phyloP scores from a whole-genome alignment of 2,113 vertebrate species.

The Cyanoramphus novaezelandiae region DNA sequence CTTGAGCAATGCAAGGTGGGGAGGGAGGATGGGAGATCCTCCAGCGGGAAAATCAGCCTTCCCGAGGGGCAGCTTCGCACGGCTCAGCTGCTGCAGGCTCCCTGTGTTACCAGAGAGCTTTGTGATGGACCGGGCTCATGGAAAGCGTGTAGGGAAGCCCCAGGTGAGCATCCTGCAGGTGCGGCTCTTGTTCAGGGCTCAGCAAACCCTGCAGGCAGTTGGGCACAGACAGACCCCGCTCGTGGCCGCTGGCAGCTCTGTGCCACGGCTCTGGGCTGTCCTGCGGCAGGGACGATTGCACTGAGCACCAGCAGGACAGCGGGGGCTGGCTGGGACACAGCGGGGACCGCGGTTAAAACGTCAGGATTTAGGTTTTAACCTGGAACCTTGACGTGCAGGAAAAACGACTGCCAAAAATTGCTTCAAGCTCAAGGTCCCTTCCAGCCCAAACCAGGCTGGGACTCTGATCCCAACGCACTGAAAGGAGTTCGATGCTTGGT shows the following conservation, averaged over 20 bases:
- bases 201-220: background rate
- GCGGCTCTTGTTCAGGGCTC: background rate
- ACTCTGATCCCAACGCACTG: background rate
- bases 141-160: fast-evolving
- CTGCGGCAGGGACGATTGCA: background rate
- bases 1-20: fast-evolving
- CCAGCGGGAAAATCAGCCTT: background rate
- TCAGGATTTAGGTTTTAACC: fast-evolving
- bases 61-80: background rate
- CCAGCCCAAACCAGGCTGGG: background rate
- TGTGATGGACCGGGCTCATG: background rate
- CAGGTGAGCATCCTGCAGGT: background rate
- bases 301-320: background rate
- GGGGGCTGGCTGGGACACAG: background rate
- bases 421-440: background rate
- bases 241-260: fast-evolving
- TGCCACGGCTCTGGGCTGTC: background rate
- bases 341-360: background rate
- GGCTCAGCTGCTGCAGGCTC: background rate
- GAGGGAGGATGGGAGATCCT: background rate
- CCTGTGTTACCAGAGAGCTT: background rate
- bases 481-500: fast-evolving
- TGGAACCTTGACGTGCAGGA: background rate
- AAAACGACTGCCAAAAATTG: background rate
- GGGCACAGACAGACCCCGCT: background rate